Conservation (phyloP, 35 echinoderm and acorn worm genomes). For the Eucidaris tribuloides region DNA sequence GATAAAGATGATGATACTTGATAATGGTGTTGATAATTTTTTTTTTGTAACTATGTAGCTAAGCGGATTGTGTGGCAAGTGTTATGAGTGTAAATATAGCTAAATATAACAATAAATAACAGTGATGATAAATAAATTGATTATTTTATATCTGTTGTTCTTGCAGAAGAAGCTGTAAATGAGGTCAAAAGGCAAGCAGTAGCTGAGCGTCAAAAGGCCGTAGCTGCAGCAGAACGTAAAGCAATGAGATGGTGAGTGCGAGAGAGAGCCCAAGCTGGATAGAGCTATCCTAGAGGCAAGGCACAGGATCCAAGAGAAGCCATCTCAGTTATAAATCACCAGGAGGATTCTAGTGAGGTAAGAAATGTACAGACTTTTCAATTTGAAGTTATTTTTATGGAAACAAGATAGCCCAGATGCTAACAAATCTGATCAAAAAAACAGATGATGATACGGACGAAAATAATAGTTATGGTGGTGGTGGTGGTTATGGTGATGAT, state of each 20-base stretch:
- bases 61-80: too few relatives aligned
- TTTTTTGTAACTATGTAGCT: too few relatives aligned
- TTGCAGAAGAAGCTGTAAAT: slow-evolving; percentile 96
- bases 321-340: slow-evolving; percentile 62
- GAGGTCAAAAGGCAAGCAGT: slow-evolving; percentile 97
- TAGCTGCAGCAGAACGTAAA: slow-evolving; percentile 90
- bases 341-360: slow-evolving; percentile 98
- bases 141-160: slow-evolving; percentile 4
- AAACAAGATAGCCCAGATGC: too few relatives aligned
- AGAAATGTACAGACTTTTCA: neutral
- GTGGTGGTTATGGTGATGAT: too few relatives aligned
- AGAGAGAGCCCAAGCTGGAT: slow-evolving; percentile 86
- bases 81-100: too few relatives aligned
- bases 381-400: too few relatives aligned
- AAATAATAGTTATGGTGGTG: too few relatives aligned
- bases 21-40: neutral
- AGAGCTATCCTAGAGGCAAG: slow-evolving; percentile 82
- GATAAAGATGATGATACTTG: neutral
- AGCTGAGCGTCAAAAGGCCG: slow-evolving; percentile 92
- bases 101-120: too few relatives aligned
- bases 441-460: too few relatives aligned
- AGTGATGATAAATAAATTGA: too few relatives aligned
- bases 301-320: slow-evolving; percentile 79
- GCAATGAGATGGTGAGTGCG: slow-evolving; percentile 96
- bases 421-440: too few relatives aligned